These are phyloP conservation scores for Bolinopsis microptera DNA, from an alignment of 37 sponge, comb jelly and placozoan species.

Conservation along the genomic window DNA sequence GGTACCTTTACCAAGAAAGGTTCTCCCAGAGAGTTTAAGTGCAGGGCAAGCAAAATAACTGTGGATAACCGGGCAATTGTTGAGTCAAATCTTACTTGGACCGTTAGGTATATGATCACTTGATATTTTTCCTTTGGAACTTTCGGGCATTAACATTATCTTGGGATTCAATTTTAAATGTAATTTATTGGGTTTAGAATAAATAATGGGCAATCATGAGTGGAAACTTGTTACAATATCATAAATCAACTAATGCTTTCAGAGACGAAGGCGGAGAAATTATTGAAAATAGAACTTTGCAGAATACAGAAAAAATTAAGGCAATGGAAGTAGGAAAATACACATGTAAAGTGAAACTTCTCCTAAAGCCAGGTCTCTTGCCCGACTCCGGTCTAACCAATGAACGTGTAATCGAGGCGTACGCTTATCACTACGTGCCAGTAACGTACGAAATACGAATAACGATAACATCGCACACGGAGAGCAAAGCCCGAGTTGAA, in stretches of 20 bases:
- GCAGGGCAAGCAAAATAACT: background rate
- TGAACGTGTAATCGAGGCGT: background rate
- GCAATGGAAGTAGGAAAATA: background rate
- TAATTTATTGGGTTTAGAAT: no score
- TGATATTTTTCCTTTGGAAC: no score
- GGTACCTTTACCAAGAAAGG: background rate
- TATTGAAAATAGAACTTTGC: no score
- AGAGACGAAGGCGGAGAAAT: no score
- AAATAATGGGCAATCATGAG: no score
- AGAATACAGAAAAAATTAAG: background rate
- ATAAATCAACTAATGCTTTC: no score
- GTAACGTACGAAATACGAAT: background rate
- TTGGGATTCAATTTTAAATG: background rate
- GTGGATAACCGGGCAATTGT: background rate
- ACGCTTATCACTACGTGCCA: background rate
- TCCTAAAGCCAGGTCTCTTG: background rate
- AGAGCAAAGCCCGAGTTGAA: background rate
- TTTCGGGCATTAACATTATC: background rate
- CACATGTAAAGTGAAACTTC: conserved; percentile 1
- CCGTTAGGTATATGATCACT: background rate
- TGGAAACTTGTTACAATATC: no score
- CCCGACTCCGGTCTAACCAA: background rate
- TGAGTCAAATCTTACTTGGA: background rate
- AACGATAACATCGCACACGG: background rate
- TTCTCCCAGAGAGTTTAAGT: background rate